Percentiles rank a stretch among this genome's conserved stretches.
Evolutionary conservation across 2,113 vertebrate species (phyloP).

Genomic region (Poeciliopsis retropinna): DNA sequence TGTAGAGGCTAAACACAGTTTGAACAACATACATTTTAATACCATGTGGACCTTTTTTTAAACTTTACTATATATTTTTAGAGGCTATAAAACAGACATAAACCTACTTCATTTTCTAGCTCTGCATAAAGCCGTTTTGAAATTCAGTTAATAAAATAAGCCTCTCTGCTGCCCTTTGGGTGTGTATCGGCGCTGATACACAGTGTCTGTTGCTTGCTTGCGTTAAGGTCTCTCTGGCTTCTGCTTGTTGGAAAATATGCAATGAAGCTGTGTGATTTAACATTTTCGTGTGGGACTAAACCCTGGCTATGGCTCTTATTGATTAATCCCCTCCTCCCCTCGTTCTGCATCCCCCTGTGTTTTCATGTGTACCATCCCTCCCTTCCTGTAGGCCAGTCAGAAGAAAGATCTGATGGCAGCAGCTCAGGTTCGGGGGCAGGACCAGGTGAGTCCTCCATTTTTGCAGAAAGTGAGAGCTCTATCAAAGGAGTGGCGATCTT

Average conservation of each 20-base stretch:
- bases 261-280: conserved; percentile 36
- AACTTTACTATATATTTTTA: neutral
- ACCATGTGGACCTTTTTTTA: neutral
- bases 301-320: conserved; percentile 62
- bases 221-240: conserved; percentile 61
- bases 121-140: neutral
- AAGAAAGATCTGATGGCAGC: conserved; percentile 82
- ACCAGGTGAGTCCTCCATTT: conserved; percentile 81
- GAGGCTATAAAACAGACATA: too few species aligned
- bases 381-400: conserved; percentile 83
- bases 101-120: neutral
- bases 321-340: conserved; percentile 45
- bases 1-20: neutral
- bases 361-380: conserved; percentile 77
- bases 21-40: neutral
- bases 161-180: conserved; percentile 36
- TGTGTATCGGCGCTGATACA: conserved; percentile 28
- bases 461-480: conserved; percentile 41
- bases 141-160: neutral
- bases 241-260: conserved; percentile 16
- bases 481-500: conserved; percentile 23
- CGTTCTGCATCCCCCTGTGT: conserved; percentile 60
- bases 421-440: conserved; percentile 79
- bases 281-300: conserved; percentile 59
- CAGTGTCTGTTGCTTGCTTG: conserved; percentile 29